A percentile compares a stretch with the other conserved stretches of the same genome.
phyloP scores from a whole-genome alignment of 1,140 invertebrate genomes.

The Aphidius ervi region DNA sequence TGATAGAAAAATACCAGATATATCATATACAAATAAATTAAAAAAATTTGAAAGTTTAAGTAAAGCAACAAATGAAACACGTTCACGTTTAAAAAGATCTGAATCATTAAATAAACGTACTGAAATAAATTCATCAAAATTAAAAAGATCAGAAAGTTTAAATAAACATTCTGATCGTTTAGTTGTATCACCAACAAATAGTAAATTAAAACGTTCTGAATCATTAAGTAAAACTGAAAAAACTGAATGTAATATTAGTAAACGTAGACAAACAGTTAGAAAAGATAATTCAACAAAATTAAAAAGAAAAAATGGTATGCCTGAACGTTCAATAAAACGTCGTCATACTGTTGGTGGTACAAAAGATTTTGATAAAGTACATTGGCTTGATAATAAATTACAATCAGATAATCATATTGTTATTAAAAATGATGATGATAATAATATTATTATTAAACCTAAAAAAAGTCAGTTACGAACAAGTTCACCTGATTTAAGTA shows the following conservation, averaged over 20 bases:
- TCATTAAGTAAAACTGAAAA: constrained; percentile 76
- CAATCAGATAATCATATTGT: constrained; percentile 53
- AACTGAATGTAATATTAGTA: constrained; percentile 74
- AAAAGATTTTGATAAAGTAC: constrained; percentile 74
- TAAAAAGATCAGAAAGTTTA: constrained; percentile 50
- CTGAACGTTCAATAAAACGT: constrained; percentile 74
- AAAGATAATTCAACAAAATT: constrained; percentile 59
- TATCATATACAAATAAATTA: constrained; percentile 50
- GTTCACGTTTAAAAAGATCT: constrained; percentile 55
- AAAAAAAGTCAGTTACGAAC: constrained; percentile 56
- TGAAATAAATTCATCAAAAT: constrained; percentile 43
- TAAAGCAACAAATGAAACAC: constrained; percentile 37
- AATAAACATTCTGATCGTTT: constrained; percentile 50
- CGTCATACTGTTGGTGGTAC: constrained; percentile 89
- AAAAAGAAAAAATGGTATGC: constrained; percentile 71
- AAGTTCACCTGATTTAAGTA: constrained; percentile 61
- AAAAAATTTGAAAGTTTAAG: constrained; percentile 48
- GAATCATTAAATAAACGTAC: constrained; percentile 60
- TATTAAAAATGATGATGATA: constrained; percentile 49
- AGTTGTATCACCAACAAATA: constrained; percentile 41
- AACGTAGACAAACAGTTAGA: constrained; percentile 59
- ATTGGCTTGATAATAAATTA: constrained; percentile 57
- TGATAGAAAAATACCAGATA: constrained; percentile 24
- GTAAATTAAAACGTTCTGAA: constrained; percentile 60
- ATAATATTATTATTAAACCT: constrained; percentile 30